phyloP scores from a whole-genome alignment of 2,888 invertebrate genomes.

The Leucozona laternaria region DNA sequence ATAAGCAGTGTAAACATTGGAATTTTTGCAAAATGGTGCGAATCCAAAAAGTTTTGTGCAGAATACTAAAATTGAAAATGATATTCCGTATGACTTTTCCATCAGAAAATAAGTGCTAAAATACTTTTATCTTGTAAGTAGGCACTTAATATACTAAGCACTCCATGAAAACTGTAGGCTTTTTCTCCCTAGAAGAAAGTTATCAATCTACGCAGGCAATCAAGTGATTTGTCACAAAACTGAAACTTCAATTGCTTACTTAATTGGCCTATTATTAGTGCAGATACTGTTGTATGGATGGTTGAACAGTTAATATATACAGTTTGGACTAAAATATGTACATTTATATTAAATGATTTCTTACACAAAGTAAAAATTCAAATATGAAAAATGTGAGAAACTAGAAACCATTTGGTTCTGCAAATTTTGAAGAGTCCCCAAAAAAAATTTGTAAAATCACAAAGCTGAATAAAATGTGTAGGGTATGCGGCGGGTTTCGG shows the following conservation, averaged over 20 bases:
- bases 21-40: constrained; percentile 8
- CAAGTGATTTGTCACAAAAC: constrained; percentile 16
- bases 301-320: no score
- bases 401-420: no score
- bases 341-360: no score
- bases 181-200: not conserved
- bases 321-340: no score
- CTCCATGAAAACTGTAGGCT: no score
- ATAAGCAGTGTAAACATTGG: not conserved
- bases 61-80: not conserved
- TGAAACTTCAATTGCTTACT: constrained; percentile 37
- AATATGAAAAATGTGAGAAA: no score
- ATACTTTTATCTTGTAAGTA: not conserved
- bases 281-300: not conserved
- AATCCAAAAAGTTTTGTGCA: constrained; percentile 30
- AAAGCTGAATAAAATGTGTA: no score
- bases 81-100: not conserved
- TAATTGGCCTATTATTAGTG: constrained; percentile 18
- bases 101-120: not conserved
- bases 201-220: not conserved
- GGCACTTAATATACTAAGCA: not conserved
- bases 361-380: no score
- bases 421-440: no score
- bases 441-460: no score
- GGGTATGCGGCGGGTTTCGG: no score